Base-by-base conservation (phyloP, 2,888 invertebrate genomes). In the Mesorhabditis spiculigera region DNA sequence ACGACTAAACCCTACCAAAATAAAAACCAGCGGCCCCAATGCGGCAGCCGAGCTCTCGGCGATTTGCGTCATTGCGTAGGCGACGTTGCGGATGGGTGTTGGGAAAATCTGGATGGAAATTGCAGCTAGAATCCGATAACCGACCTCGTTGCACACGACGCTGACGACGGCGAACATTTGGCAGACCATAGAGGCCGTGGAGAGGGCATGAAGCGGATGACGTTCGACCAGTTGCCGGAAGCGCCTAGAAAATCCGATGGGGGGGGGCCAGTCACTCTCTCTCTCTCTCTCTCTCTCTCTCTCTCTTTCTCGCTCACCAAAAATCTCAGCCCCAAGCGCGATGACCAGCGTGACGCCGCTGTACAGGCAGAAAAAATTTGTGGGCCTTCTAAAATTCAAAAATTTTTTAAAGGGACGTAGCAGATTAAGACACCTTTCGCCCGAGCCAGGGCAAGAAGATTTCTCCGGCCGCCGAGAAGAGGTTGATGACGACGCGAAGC, bases 191-290 rank as follows among this genome's bases (percentile, higher is more conserved):
- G 58, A 50, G 58, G 58, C 58, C 8, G 58, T 50, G 8, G 58
- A 50, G n/a, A 50, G 58, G 58, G 58, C 8, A 50, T 50, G 58
- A 50, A 50, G n/a, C 58, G 58, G n/a, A 50, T 10, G 58, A 50
- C 58, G n/a, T 10, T 13, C 10, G 58, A 50, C n/a, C n/a, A 10
- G 58, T n/a, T 50, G 8, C 10, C 8, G n/a, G 58, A 50, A 50
- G n/a, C n/a, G 58, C 58, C 58, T 50, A 50, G 58, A n/a, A 50
- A 50, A 10, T 50, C 1, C n/a, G 58, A 50, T 50, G n/a, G n/a
- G n/a, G n/a, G n/a, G n/a, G n/a, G n/a, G n/a, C n/a, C 10, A 28
- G 28, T 28, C 28, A 1, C 28, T 28, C 28, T 28, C 28, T 28
- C 28, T 28, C 28, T 28, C 28, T 28, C 28, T 28, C 28, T 28